Base-by-base conservation (phyloP, 2,113 vertebrate species). In the Peromyscus polionotus region DNA sequence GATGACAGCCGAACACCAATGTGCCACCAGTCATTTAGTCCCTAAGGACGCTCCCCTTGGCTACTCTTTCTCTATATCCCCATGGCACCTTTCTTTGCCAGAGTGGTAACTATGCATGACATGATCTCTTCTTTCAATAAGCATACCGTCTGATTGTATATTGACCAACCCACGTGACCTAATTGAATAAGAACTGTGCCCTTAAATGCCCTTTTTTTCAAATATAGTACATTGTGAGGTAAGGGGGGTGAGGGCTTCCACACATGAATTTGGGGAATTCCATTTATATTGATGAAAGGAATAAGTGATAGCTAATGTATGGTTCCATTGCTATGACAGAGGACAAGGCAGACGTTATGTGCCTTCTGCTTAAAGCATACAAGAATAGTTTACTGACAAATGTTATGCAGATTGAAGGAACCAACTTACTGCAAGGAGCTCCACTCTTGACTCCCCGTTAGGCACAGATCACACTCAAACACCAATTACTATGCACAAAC, bases 231-330 rank as follows among this genome's bases (percentile, higher is more conserved):
- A 45, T 48, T 77, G 17, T 84, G 20, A 68, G 22, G 4, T 48
- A 26, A 13, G 93, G 24, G 42, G 14, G 0, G 7, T 61, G 88
- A 80, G 17, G 31, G 3, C 0, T 45, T 88, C 22, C 72, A 22
- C 10, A 12, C 42, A 61, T 75, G 42, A 39, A 95, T 85, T 80
- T 63, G n/a, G 45, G 26, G 7, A 93, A 72, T 10, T 31, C 26
- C 65, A 36, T 91, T 97, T 67, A 84, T 16, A 42, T 7, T 39
- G 48, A 36, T 61, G n/a, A 90, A 87, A 70, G 19, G 73, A 93
- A 24, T 68, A 83, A n/a, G 24, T 73, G 70, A 93, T 73, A 3
- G 16, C 17, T 65, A 90, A 7, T 57, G 14, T 1, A 4, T 68
- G 16, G 42, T 57, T 42, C 2, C 54, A 75, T 88, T 36, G 86